phyloP scores from a whole-genome alignment of 2,797 vertebrate species.

The Cyprinella venusta region DNA sequence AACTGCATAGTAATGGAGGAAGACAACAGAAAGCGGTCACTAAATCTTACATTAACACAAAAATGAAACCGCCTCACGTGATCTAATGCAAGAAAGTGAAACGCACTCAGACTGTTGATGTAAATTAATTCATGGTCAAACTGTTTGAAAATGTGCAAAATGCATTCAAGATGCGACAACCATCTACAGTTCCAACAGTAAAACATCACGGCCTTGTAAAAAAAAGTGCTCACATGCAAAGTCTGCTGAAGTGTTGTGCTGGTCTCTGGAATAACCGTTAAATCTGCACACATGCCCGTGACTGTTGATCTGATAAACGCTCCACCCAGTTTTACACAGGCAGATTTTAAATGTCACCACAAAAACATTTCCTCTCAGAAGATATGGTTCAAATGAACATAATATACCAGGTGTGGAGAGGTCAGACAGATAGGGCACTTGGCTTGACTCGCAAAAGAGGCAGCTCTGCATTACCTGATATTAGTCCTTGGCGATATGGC shows the following conservation, averaged over 20 bases:
- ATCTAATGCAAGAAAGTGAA: not conserved
- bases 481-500: no score
- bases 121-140: not conserved
- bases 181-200: not conserved
- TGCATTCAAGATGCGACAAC: not conserved
- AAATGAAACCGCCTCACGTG: not conserved
- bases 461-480: not conserved
- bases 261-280: slow-evolving; percentile 50
- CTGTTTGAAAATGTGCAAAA: not conserved
- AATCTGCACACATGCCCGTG: slow-evolving; percentile 45
- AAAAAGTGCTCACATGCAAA: not conserved
- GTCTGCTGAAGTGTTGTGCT: not conserved
- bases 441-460: slow-evolving; percentile 27
- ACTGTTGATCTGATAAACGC: slow-evolving; percentile 65
- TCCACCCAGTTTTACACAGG: slow-evolving; percentile 11
- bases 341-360: slow-evolving; percentile 61
- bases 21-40: not conserved
- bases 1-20: slow-evolving; percentile 11
- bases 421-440: slow-evolving; percentile 9
- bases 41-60: not conserved
- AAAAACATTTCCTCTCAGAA: slow-evolving; percentile 66
- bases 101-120: not conserved
- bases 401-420: slow-evolving; percentile 32
- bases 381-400: slow-evolving; percentile 60
- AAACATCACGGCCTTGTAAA: not conserved